phyloP scores from a whole-genome alignment of 2,113 vertebrate species.

The Eidolon helvum region DNA sequence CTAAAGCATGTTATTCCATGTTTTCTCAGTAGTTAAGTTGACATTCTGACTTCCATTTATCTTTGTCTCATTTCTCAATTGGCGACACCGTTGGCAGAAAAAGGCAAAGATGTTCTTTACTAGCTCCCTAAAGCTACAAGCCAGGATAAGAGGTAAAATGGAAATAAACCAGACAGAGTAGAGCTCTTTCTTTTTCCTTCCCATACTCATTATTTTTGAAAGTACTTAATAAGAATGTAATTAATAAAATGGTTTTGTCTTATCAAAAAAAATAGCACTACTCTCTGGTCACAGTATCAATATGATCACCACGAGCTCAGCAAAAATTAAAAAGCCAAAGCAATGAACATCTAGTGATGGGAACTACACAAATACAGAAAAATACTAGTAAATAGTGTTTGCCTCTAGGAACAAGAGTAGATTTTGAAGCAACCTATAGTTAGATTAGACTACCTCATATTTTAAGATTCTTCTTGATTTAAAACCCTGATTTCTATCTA shows the following conservation, averaged over 20 bases:
- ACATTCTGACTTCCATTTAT: neutral
- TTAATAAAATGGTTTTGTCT: neutral
- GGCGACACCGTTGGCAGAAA: neutral
- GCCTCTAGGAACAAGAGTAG: neutral
- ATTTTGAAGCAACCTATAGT: neutral
- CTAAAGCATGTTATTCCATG: neutral
- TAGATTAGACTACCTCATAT: neutral
- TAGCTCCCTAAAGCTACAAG: neutral
- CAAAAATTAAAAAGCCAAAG: neutral
- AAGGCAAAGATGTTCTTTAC: neutral
- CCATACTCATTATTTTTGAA: neutral
- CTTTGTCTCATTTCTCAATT: neutral
- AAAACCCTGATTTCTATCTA: neutral
- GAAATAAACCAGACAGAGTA: neutral
- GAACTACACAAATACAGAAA: neutral
- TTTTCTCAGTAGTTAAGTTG: neutral
- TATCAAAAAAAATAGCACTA: neutral
- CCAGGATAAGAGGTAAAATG: neutral
- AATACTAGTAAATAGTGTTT: neutral
- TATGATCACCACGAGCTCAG: neutral
- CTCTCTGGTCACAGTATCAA: neutral
- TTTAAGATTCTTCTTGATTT: neutral
- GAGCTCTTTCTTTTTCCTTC: neutral
- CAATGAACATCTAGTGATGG: neutral
- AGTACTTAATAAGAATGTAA: neutral